Conservation (phyloP, 2,888 invertebrate genomes). For the Cosmopolites sordidus region DNA sequence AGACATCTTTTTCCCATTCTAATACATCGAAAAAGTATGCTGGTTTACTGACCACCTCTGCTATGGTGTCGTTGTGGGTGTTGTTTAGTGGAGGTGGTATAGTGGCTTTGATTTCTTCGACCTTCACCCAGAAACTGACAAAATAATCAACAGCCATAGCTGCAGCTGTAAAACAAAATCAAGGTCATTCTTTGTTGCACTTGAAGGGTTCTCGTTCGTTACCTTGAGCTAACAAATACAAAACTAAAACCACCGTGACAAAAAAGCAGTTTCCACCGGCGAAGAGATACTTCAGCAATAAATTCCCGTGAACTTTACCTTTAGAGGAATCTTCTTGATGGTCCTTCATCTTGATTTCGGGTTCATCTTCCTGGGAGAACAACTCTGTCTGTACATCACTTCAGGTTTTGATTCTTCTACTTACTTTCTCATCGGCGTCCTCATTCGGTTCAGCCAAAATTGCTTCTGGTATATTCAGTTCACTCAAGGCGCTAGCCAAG, state of each 20-base stretch:
- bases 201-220: no score
- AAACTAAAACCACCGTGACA: constrained; percentile 49
- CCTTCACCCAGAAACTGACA: constrained; percentile 63
- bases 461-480: constrained; percentile 45
- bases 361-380: constrained; percentile 34
- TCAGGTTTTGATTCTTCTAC: no score
- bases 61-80: constrained; percentile 1
- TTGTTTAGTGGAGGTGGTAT: background rate
- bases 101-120: constrained; percentile 38
- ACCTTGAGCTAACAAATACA: constrained; percentile 58
- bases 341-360: constrained; percentile 46
- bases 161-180: constrained; percentile 40
- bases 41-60: background rate
- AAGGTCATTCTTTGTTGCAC: no score
- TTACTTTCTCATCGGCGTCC: constrained; percentile 37
- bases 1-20: constrained; percentile 41
- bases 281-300: constrained; percentile 55
- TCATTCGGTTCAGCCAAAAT: constrained; percentile 42
- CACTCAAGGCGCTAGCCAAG: constrained; percentile 43
- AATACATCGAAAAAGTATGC: constrained; percentile 14
- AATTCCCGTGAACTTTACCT: constrained; percentile 59
- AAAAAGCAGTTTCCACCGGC: constrained; percentile 55
- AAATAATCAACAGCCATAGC: constrained; percentile 70
- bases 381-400: no score
- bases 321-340: constrained; percentile 55